Evolutionary conservation across 1,140 invertebrate genomes (phyloP).

Genomic region (Tetramorium alpestre): DNA sequence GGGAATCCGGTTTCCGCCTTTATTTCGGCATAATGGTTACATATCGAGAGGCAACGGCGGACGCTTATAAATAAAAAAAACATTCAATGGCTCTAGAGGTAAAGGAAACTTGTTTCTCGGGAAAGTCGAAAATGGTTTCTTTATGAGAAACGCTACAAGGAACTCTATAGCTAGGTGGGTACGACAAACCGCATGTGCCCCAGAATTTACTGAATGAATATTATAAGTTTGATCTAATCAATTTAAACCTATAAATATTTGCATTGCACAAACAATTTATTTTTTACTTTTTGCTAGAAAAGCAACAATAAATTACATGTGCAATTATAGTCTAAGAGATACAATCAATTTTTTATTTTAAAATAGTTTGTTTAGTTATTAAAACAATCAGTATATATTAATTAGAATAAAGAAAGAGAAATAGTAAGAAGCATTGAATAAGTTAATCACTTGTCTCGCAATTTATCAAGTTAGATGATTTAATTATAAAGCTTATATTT

Average conservation of each 20-base stretch:
- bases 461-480: background rate
- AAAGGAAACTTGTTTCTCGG: background rate
- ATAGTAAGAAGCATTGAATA: background rate
- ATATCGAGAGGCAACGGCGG: conserved; percentile 3
- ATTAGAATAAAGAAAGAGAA: background rate
- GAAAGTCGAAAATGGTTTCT: conserved; percentile 15
- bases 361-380: background rate
- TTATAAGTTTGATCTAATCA: background rate
- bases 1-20: conserved; percentile 46
- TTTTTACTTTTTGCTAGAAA: background rate
- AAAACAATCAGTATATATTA: background rate
- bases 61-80: conserved; percentile 50
- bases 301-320: background rate
- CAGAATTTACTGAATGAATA: conserved; percentile 13
- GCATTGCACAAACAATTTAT: background rate
- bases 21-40: conserved; percentile 46
- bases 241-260: background rate
- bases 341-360: background rate
- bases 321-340: background rate
- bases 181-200: conserved; percentile 8
- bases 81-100: background rate
- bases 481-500: background rate
- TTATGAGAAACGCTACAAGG: conserved; percentile 14
- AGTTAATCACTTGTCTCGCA: background rate
- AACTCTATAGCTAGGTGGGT: background rate